These are phyloP conservation scores for Proteles cristata DNA, from an alignment of 2,113 vertebrate genomes.

Conservation along the genomic window DNA sequence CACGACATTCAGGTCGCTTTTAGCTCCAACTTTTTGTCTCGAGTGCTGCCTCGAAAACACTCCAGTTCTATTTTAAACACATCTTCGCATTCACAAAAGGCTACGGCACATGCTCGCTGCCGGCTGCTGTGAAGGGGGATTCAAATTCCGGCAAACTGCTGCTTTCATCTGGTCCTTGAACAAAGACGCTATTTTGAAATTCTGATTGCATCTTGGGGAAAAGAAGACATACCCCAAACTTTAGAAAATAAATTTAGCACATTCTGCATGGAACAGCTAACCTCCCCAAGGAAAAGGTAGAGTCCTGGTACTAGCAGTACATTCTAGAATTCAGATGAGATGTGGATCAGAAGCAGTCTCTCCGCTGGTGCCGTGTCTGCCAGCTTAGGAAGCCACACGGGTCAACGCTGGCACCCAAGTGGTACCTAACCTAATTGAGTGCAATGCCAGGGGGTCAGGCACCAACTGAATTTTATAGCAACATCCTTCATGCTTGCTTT, in stretches of 20 bases:
- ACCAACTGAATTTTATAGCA: not conserved
- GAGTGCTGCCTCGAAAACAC: conserved; percentile 25
- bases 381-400: rapidly evolving
- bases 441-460: rapidly evolving
- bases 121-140: conserved; percentile 42
- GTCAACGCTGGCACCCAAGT: not conserved
- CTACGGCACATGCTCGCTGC: not conserved
- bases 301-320: no score
- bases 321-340: not conserved
- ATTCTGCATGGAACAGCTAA: not conserved
- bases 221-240: conserved; percentile 32
- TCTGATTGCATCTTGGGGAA: conserved; percentile 50
- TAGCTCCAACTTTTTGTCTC: not conserved
- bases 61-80: conserved; percentile 41
- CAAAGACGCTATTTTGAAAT: conserved; percentile 67
- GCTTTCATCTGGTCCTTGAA: conserved; percentile 47
- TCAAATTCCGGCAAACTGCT: conserved; percentile 49
- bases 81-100: conserved; percentile 53
- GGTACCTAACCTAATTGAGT: not conserved
- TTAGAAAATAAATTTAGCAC: conserved; percentile 46
- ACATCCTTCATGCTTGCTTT: not conserved
- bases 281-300: not conserved
- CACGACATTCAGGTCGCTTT: conserved; percentile 45
- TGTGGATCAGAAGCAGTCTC: not conserved
- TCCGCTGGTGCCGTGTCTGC: no score